These are phyloP conservation scores for Sylvietta virens DNA, from an alignment of 2,113 vertebrate genomes.

Conservation along the genomic window DNA sequence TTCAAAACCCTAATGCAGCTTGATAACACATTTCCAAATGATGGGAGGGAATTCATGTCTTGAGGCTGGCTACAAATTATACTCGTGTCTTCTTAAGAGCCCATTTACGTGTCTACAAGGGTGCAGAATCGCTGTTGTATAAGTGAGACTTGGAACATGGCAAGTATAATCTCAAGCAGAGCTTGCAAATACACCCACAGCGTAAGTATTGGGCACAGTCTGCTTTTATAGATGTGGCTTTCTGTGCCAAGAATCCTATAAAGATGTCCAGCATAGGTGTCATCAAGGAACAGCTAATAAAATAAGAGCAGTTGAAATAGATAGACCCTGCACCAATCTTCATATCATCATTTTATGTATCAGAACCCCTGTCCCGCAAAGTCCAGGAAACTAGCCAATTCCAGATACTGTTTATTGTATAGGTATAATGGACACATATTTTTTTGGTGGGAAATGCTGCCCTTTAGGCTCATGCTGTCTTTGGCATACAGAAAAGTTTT, in stretches of 20 bases:
- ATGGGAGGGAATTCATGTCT: neutral
- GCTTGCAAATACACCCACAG: neutral
- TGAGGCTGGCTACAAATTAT: constrained; percentile 1
- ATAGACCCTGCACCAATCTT: neutral
- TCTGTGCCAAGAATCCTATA: neutral
- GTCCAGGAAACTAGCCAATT: neutral
- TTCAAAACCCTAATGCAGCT: neutral
- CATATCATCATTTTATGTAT: neutral
- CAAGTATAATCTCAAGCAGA: neutral
- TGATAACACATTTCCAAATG: neutral
- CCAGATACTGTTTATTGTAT: neutral
- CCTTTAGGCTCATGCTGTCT: neutral
- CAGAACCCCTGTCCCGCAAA: neutral
- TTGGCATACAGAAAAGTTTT: neutral
- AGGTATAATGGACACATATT: neutral
- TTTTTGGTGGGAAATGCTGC: neutral
- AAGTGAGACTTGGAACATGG: neutral
- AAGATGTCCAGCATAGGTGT: neutral
- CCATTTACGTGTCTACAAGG: neutral
- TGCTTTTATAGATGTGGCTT: neutral
- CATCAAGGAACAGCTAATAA: neutral
- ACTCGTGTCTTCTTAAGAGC: neutral
- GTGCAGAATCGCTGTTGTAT: neutral
- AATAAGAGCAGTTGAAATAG: neutral
- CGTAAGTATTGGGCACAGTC: neutral